phyloP scores from a whole-genome alignment of 2,888 invertebrate species.

The Stenotaenia linearis region DNA sequence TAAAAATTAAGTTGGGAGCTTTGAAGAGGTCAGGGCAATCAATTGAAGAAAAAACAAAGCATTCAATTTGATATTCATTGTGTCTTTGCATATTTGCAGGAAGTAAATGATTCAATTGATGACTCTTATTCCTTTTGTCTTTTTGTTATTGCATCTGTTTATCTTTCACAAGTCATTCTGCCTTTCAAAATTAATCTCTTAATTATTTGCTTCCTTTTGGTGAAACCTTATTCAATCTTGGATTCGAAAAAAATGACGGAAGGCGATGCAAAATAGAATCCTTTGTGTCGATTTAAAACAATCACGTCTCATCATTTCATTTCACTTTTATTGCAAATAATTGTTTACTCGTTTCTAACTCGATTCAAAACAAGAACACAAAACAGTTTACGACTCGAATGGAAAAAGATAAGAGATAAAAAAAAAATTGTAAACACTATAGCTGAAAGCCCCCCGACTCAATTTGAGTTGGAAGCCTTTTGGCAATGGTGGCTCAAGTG shows the following conservation, averaged over 20 bases:
- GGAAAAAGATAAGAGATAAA: neutral
- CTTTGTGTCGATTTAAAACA: neutral
- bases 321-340: neutral
- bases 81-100: neutral
- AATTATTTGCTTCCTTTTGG: neutral
- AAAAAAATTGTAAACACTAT: neutral
- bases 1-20: no score
- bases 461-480: neutral
- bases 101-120: conserved; percentile 21
- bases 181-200: neutral
- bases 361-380: neutral
- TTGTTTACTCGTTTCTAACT: neutral
- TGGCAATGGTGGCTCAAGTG: neutral
- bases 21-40: neutral
- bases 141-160: neutral
- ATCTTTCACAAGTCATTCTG: neutral
- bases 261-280: neutral
- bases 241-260: neutral
- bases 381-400: neutral
- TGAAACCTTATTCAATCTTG: neutral
- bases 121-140: neutral
- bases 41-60: neutral
- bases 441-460: neutral
- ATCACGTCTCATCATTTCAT: neutral
- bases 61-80: conserved; percentile 26